These are phyloP conservation scores for Ceramica pisi DNA, from an alignment of 2,888 invertebrate genomes.

Conservation along the genomic window DNA sequence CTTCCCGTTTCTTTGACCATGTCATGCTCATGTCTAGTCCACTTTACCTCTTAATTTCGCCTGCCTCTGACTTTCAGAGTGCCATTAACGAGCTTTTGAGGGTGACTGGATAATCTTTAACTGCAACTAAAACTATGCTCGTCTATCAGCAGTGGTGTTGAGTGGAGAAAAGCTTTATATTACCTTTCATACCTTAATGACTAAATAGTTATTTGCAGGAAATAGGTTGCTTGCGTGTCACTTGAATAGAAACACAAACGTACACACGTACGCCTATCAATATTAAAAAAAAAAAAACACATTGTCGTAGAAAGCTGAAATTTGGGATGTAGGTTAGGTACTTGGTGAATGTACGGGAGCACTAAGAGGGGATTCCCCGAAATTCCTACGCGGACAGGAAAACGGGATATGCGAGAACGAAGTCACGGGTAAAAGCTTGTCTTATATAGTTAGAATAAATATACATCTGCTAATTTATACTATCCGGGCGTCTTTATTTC, in stretches of 20 bases:
- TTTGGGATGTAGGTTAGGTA: no score
- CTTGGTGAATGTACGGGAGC: no score
- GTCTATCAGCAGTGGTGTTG: background rate
- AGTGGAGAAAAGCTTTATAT: background rate
- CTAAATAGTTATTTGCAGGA: background rate
- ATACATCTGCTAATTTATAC: no score
- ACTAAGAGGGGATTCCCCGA: no score
- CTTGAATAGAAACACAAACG: background rate
- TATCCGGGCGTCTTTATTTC: background rate
- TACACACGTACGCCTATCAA: no score
- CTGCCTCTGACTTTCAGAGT: background rate
- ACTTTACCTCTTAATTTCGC: background rate
- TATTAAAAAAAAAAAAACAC: no score
- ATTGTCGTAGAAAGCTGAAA: no score
- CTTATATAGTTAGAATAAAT: no score
- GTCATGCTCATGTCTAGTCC: slow-evolving; percentile 3
- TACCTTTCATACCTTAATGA: background rate
- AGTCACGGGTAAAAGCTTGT: no score
- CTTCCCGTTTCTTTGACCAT: slow-evolving; percentile 20
- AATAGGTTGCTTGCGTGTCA: background rate
- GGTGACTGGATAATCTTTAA: background rate
- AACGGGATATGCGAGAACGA: no score
- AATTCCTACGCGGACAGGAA: no score
- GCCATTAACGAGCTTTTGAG: background rate
- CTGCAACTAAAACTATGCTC: background rate